Evolutionary conservation across 1,140 invertebrate genomes (phyloP).

Genomic region (Tetramorium parvispinum): DNA sequence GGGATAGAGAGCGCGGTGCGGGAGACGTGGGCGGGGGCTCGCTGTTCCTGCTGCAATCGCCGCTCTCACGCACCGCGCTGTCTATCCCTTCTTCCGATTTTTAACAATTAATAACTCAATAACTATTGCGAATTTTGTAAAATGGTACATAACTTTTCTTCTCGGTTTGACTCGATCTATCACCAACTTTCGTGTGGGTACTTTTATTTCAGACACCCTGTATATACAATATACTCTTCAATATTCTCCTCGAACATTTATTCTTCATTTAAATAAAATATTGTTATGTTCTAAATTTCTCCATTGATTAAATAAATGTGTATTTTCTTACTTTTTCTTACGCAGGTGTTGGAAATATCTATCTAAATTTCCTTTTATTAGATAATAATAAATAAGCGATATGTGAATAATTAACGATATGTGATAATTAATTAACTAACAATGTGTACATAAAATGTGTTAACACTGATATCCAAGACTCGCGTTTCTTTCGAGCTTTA

Average conservation of each 20-base stretch:
- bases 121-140: too few species aligned
- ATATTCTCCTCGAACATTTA: not conserved
- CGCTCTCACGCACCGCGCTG: too few species aligned
- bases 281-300: not conserved
- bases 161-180: too few species aligned
- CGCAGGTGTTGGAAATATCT: not conserved
- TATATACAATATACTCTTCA: too few species aligned
- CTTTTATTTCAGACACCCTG: too few species aligned
- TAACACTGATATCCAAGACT: not conserved
- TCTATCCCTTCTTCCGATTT: too few species aligned
- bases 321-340: not conserved
- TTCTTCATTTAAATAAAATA: conserved; percentile 2
- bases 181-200: too few species aligned
- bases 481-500: not conserved
- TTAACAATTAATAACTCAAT: too few species aligned
- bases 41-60: too few species aligned
- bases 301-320: not conserved
- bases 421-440: conserved; percentile 19
- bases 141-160: too few species aligned
- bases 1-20: too few species aligned
- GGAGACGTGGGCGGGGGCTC: too few species aligned
- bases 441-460: not conserved
- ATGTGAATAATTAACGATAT: not conserved
- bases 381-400: not conserved
- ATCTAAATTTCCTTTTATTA: conserved; percentile 1